A percentile compares a stretch with the other conserved stretches of the same genome.
Evolutionary conservation across 2,888 invertebrate species (phyloP).

Genomic region (Tetropium fuscum): DNA sequence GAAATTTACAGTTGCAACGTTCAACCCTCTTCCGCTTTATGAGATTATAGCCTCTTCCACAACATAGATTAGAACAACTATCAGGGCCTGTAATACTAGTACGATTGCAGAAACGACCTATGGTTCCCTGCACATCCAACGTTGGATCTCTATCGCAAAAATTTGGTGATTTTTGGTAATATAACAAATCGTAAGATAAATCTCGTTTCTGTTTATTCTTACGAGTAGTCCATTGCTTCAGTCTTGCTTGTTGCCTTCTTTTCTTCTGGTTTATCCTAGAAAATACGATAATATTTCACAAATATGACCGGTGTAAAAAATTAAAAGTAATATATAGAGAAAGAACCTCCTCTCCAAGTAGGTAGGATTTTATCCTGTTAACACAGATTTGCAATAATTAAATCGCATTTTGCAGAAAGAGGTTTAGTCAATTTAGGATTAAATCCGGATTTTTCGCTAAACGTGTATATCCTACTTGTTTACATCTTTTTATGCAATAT

Average conservation of each 20-base stretch:
- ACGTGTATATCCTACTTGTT: too few species aligned
- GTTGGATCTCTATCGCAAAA: slow-evolving; percentile 84
- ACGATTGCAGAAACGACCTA: slow-evolving; percentile 82
- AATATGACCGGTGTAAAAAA: neutral
- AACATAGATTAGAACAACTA: slow-evolving; percentile 89
- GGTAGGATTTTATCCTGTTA: too few species aligned
- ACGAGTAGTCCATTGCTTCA: slow-evolving; percentile 56
- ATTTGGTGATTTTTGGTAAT: slow-evolving; percentile 87
- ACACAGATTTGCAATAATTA: too few species aligned
- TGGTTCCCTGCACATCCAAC: slow-evolving; percentile 83
- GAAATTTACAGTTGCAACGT: slow-evolving; percentile 90
- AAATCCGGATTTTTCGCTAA: too few species aligned
- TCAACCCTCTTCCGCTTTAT: slow-evolving; percentile 81
- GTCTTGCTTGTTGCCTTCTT: slow-evolving; percentile 53
- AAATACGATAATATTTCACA: neutral
- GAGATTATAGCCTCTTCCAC: slow-evolving; percentile 88
- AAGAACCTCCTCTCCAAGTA: too few species aligned
- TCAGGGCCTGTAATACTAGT: slow-evolving; percentile 74
- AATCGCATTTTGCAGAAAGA: too few species aligned
- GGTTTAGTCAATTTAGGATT: too few species aligned
- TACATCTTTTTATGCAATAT: too few species aligned
- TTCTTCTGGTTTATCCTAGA: slow-evolving; percentile 49
- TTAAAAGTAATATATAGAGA: too few species aligned
- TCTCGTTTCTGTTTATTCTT: slow-evolving; percentile 59
- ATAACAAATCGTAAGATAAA: slow-evolving; percentile 74